Evolutionary conservation across 2,797 vertebrate genomes (phyloP).

Genomic region (Anguilla anguilla): DNA sequence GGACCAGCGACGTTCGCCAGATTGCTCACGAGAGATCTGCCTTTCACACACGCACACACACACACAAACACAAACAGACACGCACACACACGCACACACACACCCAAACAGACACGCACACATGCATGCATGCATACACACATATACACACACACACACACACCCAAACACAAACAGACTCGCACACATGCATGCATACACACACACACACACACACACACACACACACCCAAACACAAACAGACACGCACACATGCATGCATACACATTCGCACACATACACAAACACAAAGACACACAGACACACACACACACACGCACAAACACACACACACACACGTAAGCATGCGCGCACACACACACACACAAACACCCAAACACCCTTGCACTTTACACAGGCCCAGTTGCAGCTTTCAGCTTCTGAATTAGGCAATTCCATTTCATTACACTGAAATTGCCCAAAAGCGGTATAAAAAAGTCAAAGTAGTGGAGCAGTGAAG

Average conservation of each 20-base stretch:
- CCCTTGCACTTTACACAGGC: slow-evolving; percentile 18
- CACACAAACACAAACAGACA: not conserved
- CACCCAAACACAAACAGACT: not conserved
- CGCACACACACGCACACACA: not conserved
- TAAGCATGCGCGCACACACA: not conserved
- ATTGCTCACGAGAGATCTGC: slow-evolving; percentile 36
- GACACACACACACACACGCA: not conserved
- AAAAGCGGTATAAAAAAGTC: slow-evolving; percentile 51
- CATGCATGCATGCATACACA: not conserved
- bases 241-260: slow-evolving; percentile 28
- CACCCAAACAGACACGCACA: not conserved
- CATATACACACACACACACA: not conserved
- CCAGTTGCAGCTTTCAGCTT: slow-evolving; percentile 53
- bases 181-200: not conserved
- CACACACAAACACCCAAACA: not conserved
- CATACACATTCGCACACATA: not conserved
- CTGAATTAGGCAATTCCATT: slow-evolving; percentile 61
- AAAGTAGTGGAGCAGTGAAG: slow-evolving; percentile 32
- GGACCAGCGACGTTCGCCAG: slow-evolving; percentile 47
- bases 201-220: too few relatives aligned
- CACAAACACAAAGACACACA: slow-evolving; percentile 6
- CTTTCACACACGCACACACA: slow-evolving; percentile 8
- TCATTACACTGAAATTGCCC: slow-evolving; percentile 60
- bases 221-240: not conserved
- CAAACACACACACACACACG: not conserved